phyloP scores from a whole-genome alignment of 2,888 invertebrate species.

The Mycalesis mineus region DNA sequence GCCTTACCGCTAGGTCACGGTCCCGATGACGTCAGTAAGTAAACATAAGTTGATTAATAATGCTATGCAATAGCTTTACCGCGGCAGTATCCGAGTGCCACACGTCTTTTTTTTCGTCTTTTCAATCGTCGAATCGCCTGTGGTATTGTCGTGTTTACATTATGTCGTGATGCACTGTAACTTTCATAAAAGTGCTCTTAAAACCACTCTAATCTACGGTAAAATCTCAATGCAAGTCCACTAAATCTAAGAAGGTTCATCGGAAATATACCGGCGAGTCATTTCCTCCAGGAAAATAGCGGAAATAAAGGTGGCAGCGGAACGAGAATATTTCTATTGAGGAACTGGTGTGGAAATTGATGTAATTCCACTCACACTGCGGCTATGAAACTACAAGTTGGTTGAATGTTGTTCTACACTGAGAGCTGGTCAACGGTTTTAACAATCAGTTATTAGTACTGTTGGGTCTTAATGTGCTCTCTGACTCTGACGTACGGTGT shows the following conservation, averaged over 20 bases:
- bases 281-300: conserved; percentile 45
- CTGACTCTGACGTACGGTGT: too few species aligned
- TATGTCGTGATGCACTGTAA: too few species aligned
- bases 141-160: too few species aligned
- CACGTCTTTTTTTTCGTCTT: too few species aligned
- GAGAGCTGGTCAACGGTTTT: neutral
- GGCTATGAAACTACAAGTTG: conserved; percentile 16
- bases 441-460: neutral
- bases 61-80: too few species aligned
- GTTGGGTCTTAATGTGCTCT: too few species aligned
- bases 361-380: conserved; percentile 16
- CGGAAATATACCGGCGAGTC: conserved; percentile 35
- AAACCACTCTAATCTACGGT: neutral
- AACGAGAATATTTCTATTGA: conserved; percentile 29
- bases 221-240: neutral
- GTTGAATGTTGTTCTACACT: neutral
- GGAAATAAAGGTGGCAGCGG: conserved; percentile 44
- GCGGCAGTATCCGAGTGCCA: too few species aligned
- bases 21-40: too few species aligned
- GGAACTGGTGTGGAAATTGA: conserved; percentile 22
- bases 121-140: too few species aligned
- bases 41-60: too few species aligned
- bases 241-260: conserved; percentile 23
- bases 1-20: too few species aligned
- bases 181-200: too few species aligned